A percentile compares a stretch with the other conserved stretches of the same genome.
These are phyloP conservation scores for Cephonodes hylas DNA, from an alignment of 2,888 invertebrate genomes.

Conservation along the genomic window DNA sequence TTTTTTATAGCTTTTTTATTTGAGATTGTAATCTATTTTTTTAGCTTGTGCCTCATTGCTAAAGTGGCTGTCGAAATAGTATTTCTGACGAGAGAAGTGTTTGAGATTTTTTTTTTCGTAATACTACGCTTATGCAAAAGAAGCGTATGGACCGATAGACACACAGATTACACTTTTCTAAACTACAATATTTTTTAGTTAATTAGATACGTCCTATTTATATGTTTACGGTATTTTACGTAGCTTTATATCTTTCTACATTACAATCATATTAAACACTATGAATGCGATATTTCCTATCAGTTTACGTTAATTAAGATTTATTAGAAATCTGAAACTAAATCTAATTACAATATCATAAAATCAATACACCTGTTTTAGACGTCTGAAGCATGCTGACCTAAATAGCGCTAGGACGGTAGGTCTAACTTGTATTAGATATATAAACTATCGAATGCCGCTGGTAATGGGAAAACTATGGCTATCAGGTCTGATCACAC, in stretches of 20 bases:
- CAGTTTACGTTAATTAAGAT: not conserved
- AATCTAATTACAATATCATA: constrained; percentile 1
- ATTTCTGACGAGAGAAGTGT: no score
- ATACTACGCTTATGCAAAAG: no score
- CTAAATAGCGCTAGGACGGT: constrained; percentile 3
- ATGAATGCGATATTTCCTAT: not conserved
- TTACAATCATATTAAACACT: not conserved
- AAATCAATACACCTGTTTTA: constrained; percentile 11
- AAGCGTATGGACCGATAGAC: no score
- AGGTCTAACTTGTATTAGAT: constrained; percentile 3
- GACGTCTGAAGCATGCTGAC: constrained; percentile 9
- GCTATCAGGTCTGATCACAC: constrained; percentile 15
- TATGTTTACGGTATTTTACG: no score
- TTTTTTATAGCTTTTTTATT: no score
- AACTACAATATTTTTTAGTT: no score
- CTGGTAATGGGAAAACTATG: not conserved
- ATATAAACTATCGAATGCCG: not conserved
- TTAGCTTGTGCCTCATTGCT: no score
- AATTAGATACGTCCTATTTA: no score
- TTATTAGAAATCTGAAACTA: not conserved
- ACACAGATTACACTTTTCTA: no score
- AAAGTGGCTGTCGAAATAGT: no score
- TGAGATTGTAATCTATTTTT: no score
- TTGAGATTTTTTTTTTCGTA: no score
- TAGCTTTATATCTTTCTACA: not conserved